phyloP scores from a whole-genome alignment of 1,140 invertebrate genomes.

The Contarinia nasturtii region DNA sequence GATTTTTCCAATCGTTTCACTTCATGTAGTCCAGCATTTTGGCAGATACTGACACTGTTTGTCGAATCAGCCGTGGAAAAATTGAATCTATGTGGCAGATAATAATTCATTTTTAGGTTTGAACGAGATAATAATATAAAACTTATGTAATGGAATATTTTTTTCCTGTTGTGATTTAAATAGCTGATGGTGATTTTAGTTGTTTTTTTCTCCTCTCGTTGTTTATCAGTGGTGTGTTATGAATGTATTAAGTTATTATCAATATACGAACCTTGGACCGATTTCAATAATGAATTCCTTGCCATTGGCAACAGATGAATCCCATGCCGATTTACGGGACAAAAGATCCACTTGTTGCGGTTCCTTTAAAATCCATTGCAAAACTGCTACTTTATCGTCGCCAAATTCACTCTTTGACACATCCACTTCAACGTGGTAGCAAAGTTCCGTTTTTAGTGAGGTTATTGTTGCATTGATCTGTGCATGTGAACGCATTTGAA shows the following conservation, averaged over 20 bases:
- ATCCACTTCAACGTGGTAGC: constrained; percentile 53
- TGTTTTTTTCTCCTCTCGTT: constrained; percentile 3
- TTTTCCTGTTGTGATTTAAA: constrained; percentile 3
- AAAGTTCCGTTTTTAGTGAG: constrained; percentile 47
- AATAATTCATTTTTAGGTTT: constrained; percentile 8
- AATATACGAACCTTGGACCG: constrained; percentile 41
- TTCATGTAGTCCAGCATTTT: constrained; percentile 52
- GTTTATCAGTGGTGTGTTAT: constrained; percentile 1
- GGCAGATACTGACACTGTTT: constrained; percentile 86
- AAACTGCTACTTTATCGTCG: constrained; percentile 31
- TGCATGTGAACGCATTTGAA: neutral
- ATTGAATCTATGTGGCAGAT: constrained; percentile 46
- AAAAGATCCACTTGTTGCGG: constrained; percentile 36
- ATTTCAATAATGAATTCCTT: constrained; percentile 36
- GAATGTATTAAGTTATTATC: constrained; percentile 1
- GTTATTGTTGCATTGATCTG: constrained; percentile 21
- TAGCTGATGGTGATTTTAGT: neutral
- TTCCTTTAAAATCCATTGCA: constrained; percentile 51
- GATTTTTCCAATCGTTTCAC: constrained; percentile 65
- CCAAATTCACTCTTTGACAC: constrained; percentile 27
- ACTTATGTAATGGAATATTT: neutral
- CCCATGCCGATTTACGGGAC: constrained; percentile 24
- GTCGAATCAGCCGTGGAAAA: constrained; percentile 89
- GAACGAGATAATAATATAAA: too few species aligned
- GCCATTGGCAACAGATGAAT: constrained; percentile 25